These are phyloP conservation scores for Sminthurides bifidus DNA, from an alignment of 1,140 invertebrate genomes.

Conservation along the genomic window DNA sequence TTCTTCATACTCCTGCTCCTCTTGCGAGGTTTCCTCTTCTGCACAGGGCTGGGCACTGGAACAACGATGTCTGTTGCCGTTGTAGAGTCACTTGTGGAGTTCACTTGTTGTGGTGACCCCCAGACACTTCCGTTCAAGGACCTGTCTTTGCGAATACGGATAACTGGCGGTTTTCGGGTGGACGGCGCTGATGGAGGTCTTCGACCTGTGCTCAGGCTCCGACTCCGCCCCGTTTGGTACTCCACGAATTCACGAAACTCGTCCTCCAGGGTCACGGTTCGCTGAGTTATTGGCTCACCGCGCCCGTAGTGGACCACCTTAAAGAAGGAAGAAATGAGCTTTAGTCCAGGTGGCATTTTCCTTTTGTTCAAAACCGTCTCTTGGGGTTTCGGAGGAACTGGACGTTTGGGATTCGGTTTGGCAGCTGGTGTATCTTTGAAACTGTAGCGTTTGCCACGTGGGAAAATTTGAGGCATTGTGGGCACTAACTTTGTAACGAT, in stretches of 20 bases:
- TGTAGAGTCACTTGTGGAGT: constrained; percentile 2
- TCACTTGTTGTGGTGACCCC: constrained; percentile 9
- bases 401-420: no score
- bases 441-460: no score
- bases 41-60: not conserved
- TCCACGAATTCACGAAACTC: not conserved
- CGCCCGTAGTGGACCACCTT: constrained; percentile 20
- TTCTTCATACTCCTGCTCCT: no score
- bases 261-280: not conserved
- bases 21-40: not conserved
- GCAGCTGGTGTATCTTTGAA: no score
- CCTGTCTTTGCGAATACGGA: constrained; percentile 11
- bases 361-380: not conserved
- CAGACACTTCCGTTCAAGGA: constrained; percentile 15
- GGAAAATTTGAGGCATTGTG: not conserved
- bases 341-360: constrained; percentile 7
- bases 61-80: not conserved
- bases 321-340: constrained; percentile 9
- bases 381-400: not conserved
- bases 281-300: not conserved
- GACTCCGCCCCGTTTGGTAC: not conserved
- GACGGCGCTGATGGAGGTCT: constrained; percentile 10
- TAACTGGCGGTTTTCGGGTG: constrained; percentile 14
- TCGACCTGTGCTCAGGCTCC: not conserved
- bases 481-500: not conserved